These are phyloP conservation scores for Chionomys nivalis DNA, from an alignment of 2,113 vertebrate genomes.

Conservation along the genomic window DNA sequence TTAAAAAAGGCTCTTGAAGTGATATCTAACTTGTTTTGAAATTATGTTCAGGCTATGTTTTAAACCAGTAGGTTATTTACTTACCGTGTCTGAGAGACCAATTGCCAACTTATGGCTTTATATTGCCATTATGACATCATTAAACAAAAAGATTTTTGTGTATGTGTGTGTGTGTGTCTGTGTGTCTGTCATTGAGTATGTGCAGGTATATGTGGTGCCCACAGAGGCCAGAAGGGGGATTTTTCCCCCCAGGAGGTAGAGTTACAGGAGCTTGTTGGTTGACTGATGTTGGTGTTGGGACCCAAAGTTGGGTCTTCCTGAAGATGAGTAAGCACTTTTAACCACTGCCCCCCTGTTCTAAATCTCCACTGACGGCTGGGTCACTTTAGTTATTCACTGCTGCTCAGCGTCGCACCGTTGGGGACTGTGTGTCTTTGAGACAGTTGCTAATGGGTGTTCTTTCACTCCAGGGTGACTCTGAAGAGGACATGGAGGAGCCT, in stretches of 20 bases:
- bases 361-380: not conserved
- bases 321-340: too few species aligned
- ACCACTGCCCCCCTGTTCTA: too few species aligned
- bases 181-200: not conserved
- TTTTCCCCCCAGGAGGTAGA: not conserved
- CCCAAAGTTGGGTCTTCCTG: not conserved
- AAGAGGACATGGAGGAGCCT: slow-evolving; percentile 91
- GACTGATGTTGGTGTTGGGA: not conserved
- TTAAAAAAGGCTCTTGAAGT: not conserved
- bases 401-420: not conserved
- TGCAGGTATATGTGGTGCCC: not conserved
- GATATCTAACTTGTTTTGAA: slow-evolving; percentile 38
- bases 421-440: slow-evolving; percentile 18
- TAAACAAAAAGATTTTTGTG: not conserved
- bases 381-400: not conserved
- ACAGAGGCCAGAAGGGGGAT: not conserved
- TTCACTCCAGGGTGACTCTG: slow-evolving; percentile 90
- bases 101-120: slow-evolving; percentile 38
- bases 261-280: not conserved
- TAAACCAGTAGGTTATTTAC: not conserved
- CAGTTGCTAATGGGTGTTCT: slow-evolving; percentile 66
- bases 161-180: not conserved
- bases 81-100: not conserved
- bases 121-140: not conserved
- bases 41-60: not conserved